Conservation (phyloP, 1,140 invertebrate genomes). For the Tetragnatha versicolor region DNA sequence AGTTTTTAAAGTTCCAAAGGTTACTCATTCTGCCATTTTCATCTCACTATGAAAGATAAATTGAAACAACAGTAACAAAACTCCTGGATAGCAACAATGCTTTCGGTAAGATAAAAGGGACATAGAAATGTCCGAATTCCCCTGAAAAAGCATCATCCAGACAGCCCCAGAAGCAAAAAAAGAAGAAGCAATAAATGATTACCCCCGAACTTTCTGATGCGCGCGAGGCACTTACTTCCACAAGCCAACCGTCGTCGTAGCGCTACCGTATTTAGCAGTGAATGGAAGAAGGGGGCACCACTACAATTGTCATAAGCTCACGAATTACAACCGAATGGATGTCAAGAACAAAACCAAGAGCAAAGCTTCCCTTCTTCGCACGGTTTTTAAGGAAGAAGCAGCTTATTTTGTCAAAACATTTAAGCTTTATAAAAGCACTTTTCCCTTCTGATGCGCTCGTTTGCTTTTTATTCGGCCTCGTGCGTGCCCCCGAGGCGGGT, state of each 20-base stretch:
- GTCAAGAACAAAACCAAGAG: not conserved
- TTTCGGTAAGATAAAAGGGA: too few species aligned
- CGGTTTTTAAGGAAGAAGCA: not conserved
- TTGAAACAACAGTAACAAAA: too few species aligned
- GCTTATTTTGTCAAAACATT: slow-evolving; percentile 27
- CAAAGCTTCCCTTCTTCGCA: not conserved
- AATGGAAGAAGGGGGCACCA: not conserved
- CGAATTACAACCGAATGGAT: not conserved
- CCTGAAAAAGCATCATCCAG: too few species aligned
- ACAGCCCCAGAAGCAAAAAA: too few species aligned
- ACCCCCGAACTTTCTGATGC: not conserved
- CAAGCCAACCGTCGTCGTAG: not conserved
- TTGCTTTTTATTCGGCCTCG: slow-evolving; percentile 16
- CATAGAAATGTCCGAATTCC: too few species aligned
- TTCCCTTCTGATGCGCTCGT: not conserved
- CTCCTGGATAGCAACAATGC: too few species aligned
- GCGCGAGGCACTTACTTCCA: too few species aligned
- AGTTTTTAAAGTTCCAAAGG: too few species aligned
- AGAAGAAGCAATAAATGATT: too few species aligned
- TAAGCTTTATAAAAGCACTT: slow-evolving; percentile 1
- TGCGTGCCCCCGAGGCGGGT: not conserved
- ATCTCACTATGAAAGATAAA: too few species aligned
- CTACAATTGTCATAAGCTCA: not conserved
- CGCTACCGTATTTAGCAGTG: slow-evolving; percentile 2
- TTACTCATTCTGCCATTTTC: too few species aligned